A percentile compares a stretch with the other conserved stretches of the same genome.
phyloP scores from a whole-genome alignment of 92 coral and sea anemone genomes.

The Blastomussa wellsi region DNA sequence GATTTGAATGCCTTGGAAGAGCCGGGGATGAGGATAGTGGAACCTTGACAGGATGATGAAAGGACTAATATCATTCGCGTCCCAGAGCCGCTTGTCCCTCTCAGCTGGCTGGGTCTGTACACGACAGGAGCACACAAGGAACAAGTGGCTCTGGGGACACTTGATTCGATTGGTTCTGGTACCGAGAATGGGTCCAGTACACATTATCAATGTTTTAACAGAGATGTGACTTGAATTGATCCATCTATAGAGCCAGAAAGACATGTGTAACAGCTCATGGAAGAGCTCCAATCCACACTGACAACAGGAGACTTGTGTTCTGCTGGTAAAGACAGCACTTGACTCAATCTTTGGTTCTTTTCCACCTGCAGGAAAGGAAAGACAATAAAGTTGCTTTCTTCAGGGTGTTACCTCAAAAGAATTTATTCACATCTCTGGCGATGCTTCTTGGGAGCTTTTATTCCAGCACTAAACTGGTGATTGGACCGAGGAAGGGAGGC shows the following conservation, averaged over 20 bases:
- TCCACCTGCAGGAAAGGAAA: slow-evolving; percentile 54
- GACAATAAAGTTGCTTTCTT: not conserved
- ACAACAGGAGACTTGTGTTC: slow-evolving; percentile 88
- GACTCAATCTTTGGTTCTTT: slow-evolving; percentile 54
- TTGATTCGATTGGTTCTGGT: too few species aligned
- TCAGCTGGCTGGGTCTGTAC: too few species aligned
- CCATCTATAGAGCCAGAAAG: slow-evolving; percentile 92
- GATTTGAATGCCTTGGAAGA: not conserved
- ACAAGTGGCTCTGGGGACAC: too few species aligned
- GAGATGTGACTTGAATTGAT: slow-evolving; percentile 81
- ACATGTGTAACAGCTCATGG: slow-evolving; percentile 82
- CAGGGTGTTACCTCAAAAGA: too few species aligned
- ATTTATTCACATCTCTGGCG: too few species aligned
- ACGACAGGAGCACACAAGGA: too few species aligned
- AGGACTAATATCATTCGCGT: too few species aligned
- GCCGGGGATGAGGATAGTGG: not conserved
- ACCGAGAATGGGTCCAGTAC: too few species aligned
- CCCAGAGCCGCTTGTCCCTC: too few species aligned
- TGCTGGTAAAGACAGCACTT: slow-evolving; percentile 80
- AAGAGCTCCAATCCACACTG: slow-evolving; percentile 97
- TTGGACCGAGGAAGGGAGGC: too few species aligned
- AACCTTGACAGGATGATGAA: not conserved
- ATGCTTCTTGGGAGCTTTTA: too few species aligned
- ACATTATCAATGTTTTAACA: slow-evolving; percentile 68
- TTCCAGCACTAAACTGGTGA: too few species aligned